Evolutionary conservation across 2,113 vertebrate species (phyloP).

Genomic region (Anser cygnoides): DNA sequence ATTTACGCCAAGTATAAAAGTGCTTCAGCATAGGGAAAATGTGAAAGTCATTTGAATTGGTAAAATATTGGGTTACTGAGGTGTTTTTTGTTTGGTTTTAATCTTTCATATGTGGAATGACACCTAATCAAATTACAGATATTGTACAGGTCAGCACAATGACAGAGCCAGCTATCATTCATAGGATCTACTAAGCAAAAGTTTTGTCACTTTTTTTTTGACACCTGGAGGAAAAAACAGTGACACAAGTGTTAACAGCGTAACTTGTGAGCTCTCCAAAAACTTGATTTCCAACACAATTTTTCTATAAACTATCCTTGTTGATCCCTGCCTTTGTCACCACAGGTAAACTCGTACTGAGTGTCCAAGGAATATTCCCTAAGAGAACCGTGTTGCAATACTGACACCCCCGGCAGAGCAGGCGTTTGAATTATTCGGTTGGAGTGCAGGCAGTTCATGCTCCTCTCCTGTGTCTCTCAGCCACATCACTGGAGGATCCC

Average conservation of each 20-base stretch:
- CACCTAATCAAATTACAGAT: background rate
- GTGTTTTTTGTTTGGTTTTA: background rate
- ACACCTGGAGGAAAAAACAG: background rate
- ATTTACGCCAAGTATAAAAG: background rate
- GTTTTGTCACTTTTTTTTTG: background rate
- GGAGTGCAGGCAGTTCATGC: background rate
- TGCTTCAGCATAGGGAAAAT: accelerated
- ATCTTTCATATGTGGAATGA: background rate
- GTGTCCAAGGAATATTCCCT: background rate
- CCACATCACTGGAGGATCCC: background rate
- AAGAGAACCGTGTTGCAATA: background rate
- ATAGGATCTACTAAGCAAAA: background rate
- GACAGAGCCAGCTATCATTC: background rate
- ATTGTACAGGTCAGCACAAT: background rate
- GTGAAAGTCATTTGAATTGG: background rate
- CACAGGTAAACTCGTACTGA: background rate
- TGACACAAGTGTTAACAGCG: background rate
- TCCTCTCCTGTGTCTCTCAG: background rate
- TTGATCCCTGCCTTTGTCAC: background rate
- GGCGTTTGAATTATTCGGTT: background rate
- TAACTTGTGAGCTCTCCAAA: background rate
- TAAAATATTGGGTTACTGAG: background rate
- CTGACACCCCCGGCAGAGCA: background rate
- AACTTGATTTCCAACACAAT: background rate
- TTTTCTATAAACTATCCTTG: background rate